These are phyloP conservation scores for Venturia canescens DNA, from an alignment of 1,140 invertebrate species.

Conservation along the genomic window DNA sequence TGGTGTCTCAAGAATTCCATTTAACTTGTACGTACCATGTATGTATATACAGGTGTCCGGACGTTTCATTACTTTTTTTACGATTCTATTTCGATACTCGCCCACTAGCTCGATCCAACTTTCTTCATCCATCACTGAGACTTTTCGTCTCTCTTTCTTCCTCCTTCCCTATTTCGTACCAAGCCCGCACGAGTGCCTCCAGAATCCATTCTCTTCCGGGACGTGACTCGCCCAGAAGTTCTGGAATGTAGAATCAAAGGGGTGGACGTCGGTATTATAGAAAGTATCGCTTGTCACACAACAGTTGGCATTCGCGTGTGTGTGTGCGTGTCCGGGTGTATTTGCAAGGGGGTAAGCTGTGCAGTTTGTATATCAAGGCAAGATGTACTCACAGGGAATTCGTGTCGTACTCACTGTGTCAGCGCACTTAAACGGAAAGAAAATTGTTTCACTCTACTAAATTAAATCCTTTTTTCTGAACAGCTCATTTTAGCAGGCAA, in stretches of 20 bases:
- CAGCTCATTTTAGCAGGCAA: too few species aligned
- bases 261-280: slow-evolving; percentile 25
- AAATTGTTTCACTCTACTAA: too few species aligned
- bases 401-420: background rate
- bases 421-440: too few species aligned
- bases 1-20: slow-evolving; percentile 12
- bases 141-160: background rate
- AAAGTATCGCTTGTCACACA: background rate
- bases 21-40: background rate
- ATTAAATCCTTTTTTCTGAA: too few species aligned
- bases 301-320: slow-evolving; percentile 1
- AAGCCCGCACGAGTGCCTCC: slow-evolving; percentile 31
- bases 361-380: slow-evolving; percentile 4
- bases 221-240: slow-evolving; percentile 47
- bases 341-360: background rate
- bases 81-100: slow-evolving; percentile 30
- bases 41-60: background rate
- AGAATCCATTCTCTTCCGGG: slow-evolving; percentile 45
- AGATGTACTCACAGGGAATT: background rate
- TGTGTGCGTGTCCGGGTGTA: slow-evolving; percentile 29
- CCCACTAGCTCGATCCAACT: slow-evolving; percentile 33
- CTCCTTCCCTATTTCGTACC: background rate
- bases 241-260: slow-evolving; percentile 45
- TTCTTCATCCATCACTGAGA: slow-evolving; percentile 24
- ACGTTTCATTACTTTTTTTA: slow-evolving; percentile 17